Evolutionary conservation across 2,113 vertebrate species (phyloP).

Genomic region (Ia io): DNA sequence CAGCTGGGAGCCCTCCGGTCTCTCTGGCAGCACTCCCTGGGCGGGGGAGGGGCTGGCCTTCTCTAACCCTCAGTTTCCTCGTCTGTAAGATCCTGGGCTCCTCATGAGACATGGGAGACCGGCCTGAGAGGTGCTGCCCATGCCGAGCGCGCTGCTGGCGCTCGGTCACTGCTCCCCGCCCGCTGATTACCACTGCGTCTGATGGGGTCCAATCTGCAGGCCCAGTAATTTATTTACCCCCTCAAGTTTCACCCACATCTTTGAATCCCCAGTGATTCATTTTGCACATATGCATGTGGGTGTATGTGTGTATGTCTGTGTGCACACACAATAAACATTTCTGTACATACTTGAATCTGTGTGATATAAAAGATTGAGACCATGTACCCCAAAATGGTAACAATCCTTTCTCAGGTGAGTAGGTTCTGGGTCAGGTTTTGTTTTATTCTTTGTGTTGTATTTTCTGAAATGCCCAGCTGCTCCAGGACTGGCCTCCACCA

Average conservation of each 20-base stretch:
- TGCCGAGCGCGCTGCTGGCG: no score
- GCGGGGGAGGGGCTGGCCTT: background rate
- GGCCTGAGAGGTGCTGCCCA: accelerated
- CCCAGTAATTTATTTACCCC: background rate
- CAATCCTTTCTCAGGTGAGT: background rate
- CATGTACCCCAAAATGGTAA: background rate
- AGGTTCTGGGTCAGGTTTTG: background rate
- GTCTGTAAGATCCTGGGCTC: background rate
- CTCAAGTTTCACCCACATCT: background rate
- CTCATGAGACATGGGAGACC: background rate
- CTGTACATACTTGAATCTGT: background rate
- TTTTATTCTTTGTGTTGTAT: background rate
- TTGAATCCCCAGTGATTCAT: background rate
- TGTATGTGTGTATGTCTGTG: background rate
- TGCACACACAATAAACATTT: no score
- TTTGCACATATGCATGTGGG: background rate
- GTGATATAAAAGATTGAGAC: background rate
- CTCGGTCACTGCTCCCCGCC: background rate
- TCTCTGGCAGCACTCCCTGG: background rate
- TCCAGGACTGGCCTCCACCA: background rate
- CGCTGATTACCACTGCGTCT: background rate
- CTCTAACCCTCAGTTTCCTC: background rate
- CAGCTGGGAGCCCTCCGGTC: background rate
- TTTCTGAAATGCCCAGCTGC: background rate
- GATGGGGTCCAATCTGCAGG: background rate